Evolutionary conservation across 2,888 invertebrate genomes (phyloP).

Genomic region (Muschampia plurimacula): DNA sequence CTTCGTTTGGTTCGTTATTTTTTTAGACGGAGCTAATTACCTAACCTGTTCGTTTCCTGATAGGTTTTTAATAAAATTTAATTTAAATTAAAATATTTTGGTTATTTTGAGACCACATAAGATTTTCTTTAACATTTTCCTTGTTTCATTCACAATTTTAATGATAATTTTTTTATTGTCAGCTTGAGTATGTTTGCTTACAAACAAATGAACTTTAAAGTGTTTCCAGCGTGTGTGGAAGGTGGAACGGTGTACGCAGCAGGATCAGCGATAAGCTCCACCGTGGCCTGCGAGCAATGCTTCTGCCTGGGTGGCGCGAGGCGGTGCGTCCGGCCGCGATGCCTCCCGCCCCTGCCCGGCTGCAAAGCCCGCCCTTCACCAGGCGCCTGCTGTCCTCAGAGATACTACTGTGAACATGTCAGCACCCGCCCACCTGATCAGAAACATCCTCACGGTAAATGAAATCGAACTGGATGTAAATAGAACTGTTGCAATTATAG

Average conservation of each 20-base stretch:
- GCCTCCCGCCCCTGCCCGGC: conserved; percentile 90
- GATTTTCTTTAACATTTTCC: no score
- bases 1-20: no score
- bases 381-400: conserved; percentile 92
- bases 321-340: conserved; percentile 92
- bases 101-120: no score
- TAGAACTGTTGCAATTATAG: neutral
- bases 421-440: conserved; percentile 52
- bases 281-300: conserved; percentile 93
- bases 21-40: no score
- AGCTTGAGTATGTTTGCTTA: neutral
- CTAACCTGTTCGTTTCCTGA: no score
- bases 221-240: conserved; percentile 88
- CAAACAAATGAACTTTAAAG: conserved; percentile 54
- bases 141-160: no score
- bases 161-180: no score
- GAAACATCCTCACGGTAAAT: conserved; percentile 57
- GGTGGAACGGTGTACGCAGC: conserved; percentile 91
- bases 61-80: no score
- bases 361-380: conserved; percentile 87
- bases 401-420: conserved; percentile 87
- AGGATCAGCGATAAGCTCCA: conserved; percentile 93
- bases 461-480: neutral
- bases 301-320: conserved; percentile 91
- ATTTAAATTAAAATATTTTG: no score